Conservation (phyloP, 2,113 vertebrate genomes). For the Rallus limicola region DNA sequence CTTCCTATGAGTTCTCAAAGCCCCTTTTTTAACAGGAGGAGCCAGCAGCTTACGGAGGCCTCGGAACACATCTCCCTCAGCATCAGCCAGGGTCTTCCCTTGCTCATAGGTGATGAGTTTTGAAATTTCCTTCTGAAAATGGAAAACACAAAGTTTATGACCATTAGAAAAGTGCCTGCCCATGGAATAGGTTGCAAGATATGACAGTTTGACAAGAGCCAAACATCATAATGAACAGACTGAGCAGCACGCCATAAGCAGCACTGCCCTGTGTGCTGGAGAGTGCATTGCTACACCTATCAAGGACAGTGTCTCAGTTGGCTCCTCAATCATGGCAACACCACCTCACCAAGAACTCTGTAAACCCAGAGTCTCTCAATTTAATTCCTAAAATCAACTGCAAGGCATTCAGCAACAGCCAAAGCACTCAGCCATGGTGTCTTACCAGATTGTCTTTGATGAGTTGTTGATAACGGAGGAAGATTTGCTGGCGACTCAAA, state of each 20-base stretch:
- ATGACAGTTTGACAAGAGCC: neutral
- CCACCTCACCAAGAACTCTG: neutral
- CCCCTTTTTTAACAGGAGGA: constrained; percentile 7
- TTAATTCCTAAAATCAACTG: neutral
- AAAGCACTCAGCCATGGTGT: neutral
- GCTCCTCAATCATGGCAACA: neutral
- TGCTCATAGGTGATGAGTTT: constrained; percentile 92
- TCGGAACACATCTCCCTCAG: constrained; percentile 97
- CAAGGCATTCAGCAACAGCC: neutral
- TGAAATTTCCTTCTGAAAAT: constrained; percentile 93
- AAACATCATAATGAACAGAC: neutral
- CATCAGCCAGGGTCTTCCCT: constrained; percentile 96
- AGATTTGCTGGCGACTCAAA: constrained; percentile 91
- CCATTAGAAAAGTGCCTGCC: neutral
- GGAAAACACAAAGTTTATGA: constrained; percentile 26
- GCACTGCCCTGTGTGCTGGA: neutral
- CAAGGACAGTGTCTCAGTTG: neutral
- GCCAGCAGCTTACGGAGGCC: constrained; percentile 90
- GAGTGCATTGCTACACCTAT: neutral
- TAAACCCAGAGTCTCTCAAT: neutral
- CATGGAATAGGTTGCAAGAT: neutral
- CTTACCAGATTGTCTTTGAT: constrained; percentile 98
- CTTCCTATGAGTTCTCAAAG: constrained; percentile 28
- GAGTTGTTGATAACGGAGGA: constrained; percentile 93
- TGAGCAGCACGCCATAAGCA: neutral